phyloP scores from a whole-genome alignment of 2,888 invertebrate species.

The Anagyrus pseudococci region DNA sequence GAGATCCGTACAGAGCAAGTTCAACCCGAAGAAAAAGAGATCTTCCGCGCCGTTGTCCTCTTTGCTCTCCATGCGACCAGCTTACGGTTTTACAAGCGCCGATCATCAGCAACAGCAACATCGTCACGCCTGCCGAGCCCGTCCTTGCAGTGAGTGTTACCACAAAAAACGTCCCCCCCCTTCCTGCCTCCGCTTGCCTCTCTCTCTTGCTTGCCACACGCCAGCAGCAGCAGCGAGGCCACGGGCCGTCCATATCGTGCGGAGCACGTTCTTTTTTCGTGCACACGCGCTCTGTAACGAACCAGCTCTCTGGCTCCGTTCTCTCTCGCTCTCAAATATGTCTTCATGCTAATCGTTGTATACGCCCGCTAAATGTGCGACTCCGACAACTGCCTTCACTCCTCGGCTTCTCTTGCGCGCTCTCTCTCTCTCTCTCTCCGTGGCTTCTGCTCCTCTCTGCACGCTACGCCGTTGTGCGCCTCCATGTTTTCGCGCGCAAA shows the following conservation, averaged over 20 bases:
- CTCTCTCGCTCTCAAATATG: too few species aligned
- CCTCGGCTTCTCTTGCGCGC: too few species aligned
- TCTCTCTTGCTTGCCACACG: background rate
- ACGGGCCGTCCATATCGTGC: background rate
- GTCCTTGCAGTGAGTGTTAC: conserved; percentile 46
- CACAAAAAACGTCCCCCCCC: background rate
- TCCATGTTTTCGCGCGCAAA: too few species aligned
- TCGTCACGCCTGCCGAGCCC: conserved; percentile 46
- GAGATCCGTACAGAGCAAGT: background rate
- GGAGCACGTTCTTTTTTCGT: background rate
- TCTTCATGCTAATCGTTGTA: too few species aligned
- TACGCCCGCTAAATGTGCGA: too few species aligned
- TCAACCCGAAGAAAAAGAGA: background rate
- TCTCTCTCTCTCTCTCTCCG: too few species aligned
- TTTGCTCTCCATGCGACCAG: background rate
- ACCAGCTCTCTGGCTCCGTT: too few species aligned
- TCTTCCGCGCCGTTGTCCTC: background rate
- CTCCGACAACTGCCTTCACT: too few species aligned
- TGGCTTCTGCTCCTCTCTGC: too few species aligned
- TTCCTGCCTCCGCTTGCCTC: background rate
- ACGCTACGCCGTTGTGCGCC: too few species aligned
- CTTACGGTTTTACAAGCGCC: background rate
- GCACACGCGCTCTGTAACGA: background rate
- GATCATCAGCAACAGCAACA: conserved; percentile 20
- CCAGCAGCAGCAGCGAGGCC: background rate